Conservation (phyloP, 2,797 vertebrate genomes). For the Naso thynnoides region DNA sequence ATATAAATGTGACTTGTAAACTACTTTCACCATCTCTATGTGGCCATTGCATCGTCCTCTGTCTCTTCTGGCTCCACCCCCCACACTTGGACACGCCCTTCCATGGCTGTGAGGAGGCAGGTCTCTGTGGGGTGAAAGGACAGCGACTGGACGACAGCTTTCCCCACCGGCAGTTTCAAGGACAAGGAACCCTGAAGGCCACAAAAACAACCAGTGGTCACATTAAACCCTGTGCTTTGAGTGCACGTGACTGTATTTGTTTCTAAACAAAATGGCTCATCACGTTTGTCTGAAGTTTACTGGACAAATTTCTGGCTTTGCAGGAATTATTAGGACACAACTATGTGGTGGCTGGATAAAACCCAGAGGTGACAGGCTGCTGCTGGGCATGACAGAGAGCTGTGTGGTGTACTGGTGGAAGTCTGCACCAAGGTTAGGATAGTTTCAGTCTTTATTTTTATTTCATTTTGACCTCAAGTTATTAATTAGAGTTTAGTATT, state of each 20-base stretch:
- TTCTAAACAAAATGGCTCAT: background rate
- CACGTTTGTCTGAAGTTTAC: background rate
- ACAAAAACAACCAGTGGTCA: background rate
- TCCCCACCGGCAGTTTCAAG: slow-evolving; percentile 87
- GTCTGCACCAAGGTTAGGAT: background rate
- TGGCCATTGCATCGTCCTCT: slow-evolving; percentile 28
- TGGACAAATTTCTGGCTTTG: background rate
- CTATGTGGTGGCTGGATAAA: background rate
- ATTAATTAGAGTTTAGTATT: too few relatives aligned
- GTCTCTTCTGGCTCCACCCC: slow-evolving; percentile 82
- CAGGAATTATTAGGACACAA: background rate
- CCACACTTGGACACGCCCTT: slow-evolving; percentile 90
- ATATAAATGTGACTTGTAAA: too few relatives aligned
- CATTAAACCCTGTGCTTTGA: background rate
- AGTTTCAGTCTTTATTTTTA: background rate
- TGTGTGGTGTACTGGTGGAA: background rate
- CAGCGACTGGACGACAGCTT: slow-evolving; percentile 90
- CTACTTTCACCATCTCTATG: slow-evolving; percentile 25
- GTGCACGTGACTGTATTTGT: background rate
- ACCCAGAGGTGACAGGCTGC: background rate
- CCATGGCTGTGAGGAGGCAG: slow-evolving; percentile 87
- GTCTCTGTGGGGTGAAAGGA: slow-evolving; percentile 90
- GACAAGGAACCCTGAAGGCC: slow-evolving; percentile 86
- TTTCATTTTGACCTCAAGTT: too few relatives aligned
- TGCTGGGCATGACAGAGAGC: background rate